These are phyloP conservation scores for Pantala flavescens DNA, from an alignment of 1,140 invertebrate species.

Conservation along the genomic window DNA sequence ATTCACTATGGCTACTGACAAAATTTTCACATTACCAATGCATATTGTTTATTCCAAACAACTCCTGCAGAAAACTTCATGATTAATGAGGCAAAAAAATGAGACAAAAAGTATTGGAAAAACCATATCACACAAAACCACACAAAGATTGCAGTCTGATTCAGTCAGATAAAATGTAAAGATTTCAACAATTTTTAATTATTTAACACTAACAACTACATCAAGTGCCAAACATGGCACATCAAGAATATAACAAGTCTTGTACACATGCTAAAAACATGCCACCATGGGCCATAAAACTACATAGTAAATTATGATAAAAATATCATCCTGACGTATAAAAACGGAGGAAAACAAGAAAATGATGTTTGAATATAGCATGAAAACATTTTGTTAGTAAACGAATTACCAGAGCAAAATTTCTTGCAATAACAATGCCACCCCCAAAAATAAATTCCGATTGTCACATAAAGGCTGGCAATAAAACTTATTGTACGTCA, in stretches of 20 bases:
- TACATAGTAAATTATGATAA: conserved; percentile 11
- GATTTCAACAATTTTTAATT: conserved; percentile 11
- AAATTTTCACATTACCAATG: conserved; percentile 9
- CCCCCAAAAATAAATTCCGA: conserved; percentile 1
- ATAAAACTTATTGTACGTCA: conserved; percentile 20
- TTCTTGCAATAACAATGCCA: neutral
- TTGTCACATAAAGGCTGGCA: conserved; percentile 10
- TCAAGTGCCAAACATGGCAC: conserved; percentile 16
- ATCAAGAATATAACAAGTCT: conserved; percentile 16
- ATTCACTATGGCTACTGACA: conserved; percentile 1
- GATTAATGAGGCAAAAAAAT: neutral
- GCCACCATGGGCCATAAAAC: neutral
- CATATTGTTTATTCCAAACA: neutral
- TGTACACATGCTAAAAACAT: conserved; percentile 15
- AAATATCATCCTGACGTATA: conserved; percentile 10
- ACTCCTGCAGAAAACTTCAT: neutral
- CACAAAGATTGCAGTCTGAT: conserved; percentile 14
- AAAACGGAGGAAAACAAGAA: conserved; percentile 9
- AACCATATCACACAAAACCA: conserved; percentile 8
- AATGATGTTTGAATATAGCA: neutral
- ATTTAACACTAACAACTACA: conserved; percentile 16
- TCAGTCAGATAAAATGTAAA: conserved; percentile 16
- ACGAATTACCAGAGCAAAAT: conserved; percentile 2
- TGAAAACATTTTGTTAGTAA: conserved; percentile 5
- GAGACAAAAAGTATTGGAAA: conserved; percentile 7